Conservation (phyloP, 2,113 vertebrate genomes). For the Clarias gariepinus region DNA sequence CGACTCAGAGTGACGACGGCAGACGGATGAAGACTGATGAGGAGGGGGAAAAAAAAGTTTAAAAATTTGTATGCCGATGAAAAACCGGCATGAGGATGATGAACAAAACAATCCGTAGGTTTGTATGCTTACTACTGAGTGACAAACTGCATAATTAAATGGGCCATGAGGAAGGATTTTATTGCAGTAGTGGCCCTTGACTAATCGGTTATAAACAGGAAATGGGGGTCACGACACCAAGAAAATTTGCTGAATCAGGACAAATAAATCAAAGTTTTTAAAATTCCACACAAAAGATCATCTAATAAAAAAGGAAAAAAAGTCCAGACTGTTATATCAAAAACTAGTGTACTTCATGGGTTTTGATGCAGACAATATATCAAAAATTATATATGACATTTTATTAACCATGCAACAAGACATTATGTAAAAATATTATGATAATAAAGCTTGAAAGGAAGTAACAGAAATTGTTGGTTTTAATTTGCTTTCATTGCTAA, state of each 20-base stretch:
- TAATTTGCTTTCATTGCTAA: neutral
- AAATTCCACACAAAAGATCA: neutral
- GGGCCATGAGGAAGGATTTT: neutral
- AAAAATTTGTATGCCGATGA: constrained; percentile 4
- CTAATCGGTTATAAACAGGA: constrained; percentile 10
- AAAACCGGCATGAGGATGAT: neutral
- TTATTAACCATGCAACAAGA: neutral
- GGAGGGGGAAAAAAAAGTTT: neutral
- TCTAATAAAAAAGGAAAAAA: too few species aligned
- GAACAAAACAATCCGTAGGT: neutral
- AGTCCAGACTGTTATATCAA: too few species aligned
- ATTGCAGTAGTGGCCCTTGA: neutral
- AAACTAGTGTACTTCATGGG: too few species aligned
- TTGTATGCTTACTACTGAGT: neutral
- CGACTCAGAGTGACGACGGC: neutral
- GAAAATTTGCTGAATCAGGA: neutral
- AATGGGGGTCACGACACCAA: neutral
- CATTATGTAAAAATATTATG: neutral
- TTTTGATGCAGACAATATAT: too few species aligned
- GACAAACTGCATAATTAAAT: constrained; percentile 9
- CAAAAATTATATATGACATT: neutral
- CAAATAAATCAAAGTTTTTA: neutral
- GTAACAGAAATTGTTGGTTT: neutral
- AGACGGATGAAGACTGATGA: constrained; percentile 40
- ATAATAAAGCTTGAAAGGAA: neutral